Evolutionary conservation across 2,113 vertebrate species (phyloP), one percentile per base, ranked within the genome.

Genomic region (Malurus melanocephalus): DNA sequence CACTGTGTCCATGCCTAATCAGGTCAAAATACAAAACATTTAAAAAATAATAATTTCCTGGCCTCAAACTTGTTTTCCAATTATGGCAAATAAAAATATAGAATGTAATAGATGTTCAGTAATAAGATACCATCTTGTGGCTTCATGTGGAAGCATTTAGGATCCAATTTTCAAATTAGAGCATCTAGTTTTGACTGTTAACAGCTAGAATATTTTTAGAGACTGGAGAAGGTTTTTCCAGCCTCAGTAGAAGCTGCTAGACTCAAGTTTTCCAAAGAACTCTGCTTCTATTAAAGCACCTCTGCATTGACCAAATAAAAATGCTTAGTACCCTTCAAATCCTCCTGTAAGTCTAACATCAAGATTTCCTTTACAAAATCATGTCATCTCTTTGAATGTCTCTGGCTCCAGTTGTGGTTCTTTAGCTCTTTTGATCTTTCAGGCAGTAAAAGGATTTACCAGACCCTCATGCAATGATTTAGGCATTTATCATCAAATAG

Each of bases 131-230:
- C 85, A 26, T 72, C 49, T 76, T 73, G 57, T 74, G 75, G 51
- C 51, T 84, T 76, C 10, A 48, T 32, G 26, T 73, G 35, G 74
- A 81, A 91, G 59, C 32, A 69, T 73, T 93, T 79, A 64, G 40
- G 12, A 82, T 72, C 30, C 71, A 85, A 28, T 94, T 93, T 93
- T 93, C 93, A 90, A 80, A 90, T 93, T 92, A 81, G 80, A 16
- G 76, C 51, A 53, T 73, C 19, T 79, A 80, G 4, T 48, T 90
- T 87, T 91, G 35, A n/a, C 67, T 79, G 11, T 75, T 93, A 79
- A 74, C 56, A 85, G 51, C 27, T 69, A 60, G 22, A 40, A 30
- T 35, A 55, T 65, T 84, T 68, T 23, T 10, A 24, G 57, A 52
- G 11, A 45, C 17, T n/a, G 32, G 17, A 49, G 17, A 53, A 59